Evolutionary conservation across 2,797 vertebrate genomes (phyloP), one percentile per base, ranked within the genome.

Genomic region (Halcyon smyrnensis): DNA sequence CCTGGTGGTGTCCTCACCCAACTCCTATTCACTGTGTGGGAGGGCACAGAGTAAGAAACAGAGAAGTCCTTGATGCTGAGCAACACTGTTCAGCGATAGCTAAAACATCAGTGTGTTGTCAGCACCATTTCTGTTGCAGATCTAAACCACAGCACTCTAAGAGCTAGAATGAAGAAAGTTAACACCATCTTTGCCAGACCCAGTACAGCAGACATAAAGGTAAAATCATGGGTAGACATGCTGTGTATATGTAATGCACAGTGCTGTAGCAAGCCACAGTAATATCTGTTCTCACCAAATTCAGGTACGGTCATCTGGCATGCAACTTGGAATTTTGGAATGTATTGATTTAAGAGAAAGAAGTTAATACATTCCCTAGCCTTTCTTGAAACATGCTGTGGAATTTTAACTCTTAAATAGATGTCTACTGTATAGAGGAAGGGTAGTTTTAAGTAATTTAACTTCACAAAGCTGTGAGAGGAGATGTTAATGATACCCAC

Each of bases 391-490:
- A 54, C 0, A 1, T 30, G 24, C 46, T 2, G 0, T 30, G 37
- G 34, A 41, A 63, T 69, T 93, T 45, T 12, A 12, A 27, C 54
- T 34, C 59, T 67, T 67, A 65, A 8, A 32, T 90, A 20, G 6
- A 4, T 59, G 77, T 48, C 53, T 24, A 9, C 50, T 86, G 1
- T 27, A 1, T 43, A 34, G 59, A 43, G 53, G 17, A 89, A 37
- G 19, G 45, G 50, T 50, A 46, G 19, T 84, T 93, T 30, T 24
- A 67, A 73, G 48, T 63, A 65, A 67, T 73, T 80, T 48, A 45
- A 45, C 16, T 28, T 90, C 43, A 62, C 69, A 45, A 90, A 90
- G 63, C 63, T 87, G 63, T 53, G 60, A 86, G 83, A 77, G 87
- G 43, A 81, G 46, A 60, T 79, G 77, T 60, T 93, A 82, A 68